These are phyloP conservation scores for Hyperoplus immaculatus DNA, from an alignment of 2,797 vertebrate genomes.

Conservation along the genomic window DNA sequence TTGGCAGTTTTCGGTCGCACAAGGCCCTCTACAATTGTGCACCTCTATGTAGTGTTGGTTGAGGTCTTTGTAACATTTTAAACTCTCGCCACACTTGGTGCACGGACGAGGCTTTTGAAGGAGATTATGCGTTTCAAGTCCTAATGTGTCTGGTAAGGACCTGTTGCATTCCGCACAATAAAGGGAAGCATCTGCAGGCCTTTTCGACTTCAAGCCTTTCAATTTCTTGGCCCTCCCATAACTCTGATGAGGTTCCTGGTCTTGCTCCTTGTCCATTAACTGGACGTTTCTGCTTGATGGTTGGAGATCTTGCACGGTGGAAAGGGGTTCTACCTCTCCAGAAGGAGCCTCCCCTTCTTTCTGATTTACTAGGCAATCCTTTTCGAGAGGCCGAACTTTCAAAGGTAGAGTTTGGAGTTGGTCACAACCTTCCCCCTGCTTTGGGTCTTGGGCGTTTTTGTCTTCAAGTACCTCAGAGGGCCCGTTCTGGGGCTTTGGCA, in stretches of 20 bases:
- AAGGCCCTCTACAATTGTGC: constrained; percentile 2
- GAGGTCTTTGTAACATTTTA: constrained; percentile 21
- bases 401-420: not conserved
- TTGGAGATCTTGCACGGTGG: not conserved
- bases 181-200: not conserved
- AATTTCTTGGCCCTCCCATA: not conserved
- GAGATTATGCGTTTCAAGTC: constrained; percentile 19
- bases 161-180: constrained; percentile 22
- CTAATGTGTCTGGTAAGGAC: constrained; percentile 22
- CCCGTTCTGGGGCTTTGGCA: not conserved
- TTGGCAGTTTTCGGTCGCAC: not conserved
- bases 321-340: not conserved
- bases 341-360: not conserved
- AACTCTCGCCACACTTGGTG: constrained; percentile 19
- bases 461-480: not conserved
- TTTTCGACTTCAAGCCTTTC: not conserved
- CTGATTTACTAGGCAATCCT: not conserved
- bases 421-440: not conserved
- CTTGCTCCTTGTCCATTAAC: not conserved
- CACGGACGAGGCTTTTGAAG: constrained; percentile 29
- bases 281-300: not conserved
- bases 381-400: no score
- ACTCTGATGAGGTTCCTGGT: not conserved
- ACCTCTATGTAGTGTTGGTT: constrained; percentile 27
- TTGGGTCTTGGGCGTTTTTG: not conserved